A percentile compares a stretch with the other conserved stretches of the same genome.
These are phyloP conservation scores for Chloropsis hardwickii DNA, from an alignment of 2,113 vertebrate genomes.

Conservation along the genomic window DNA sequence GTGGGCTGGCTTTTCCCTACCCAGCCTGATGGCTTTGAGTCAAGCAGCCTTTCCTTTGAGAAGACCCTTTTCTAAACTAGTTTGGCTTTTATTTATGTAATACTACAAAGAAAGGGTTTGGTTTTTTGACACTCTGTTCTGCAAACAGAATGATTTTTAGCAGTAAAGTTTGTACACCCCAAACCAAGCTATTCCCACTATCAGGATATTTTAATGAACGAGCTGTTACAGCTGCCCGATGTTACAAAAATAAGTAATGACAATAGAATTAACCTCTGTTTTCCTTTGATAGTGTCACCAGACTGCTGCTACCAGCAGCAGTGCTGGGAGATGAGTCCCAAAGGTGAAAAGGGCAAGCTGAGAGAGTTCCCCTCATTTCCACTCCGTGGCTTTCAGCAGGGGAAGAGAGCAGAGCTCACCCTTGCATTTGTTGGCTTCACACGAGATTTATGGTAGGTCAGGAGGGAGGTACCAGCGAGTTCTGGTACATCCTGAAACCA, in stretches of 20 bases:
- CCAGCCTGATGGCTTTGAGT: neutral
- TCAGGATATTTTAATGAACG: neutral
- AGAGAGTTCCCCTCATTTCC: neutral
- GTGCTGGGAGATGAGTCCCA: neutral
- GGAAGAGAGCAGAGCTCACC: neutral
- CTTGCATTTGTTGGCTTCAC: neutral
- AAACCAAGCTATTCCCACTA: neutral
- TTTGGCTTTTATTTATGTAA: neutral
- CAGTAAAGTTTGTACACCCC: neutral
- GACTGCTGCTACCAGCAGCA: neutral
- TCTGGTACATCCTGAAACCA: neutral
- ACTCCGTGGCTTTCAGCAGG: neutral
- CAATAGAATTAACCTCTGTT: constrained; percentile 3
- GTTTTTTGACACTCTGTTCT: neutral
- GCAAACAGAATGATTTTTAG: neutral
- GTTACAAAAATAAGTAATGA: neutral
- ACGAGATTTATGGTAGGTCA: neutral
- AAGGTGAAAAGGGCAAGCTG: neutral
- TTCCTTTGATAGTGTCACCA: neutral
- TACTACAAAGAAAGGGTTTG: neutral
- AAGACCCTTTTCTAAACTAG: neutral
- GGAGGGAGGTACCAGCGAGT: neutral
- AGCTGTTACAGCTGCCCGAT: neutral
- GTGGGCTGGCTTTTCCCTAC: neutral
- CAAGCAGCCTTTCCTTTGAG: neutral